phyloP scores from a whole-genome alignment of 2,113 vertebrate species.

The Microcebus tavaratra region DNA sequence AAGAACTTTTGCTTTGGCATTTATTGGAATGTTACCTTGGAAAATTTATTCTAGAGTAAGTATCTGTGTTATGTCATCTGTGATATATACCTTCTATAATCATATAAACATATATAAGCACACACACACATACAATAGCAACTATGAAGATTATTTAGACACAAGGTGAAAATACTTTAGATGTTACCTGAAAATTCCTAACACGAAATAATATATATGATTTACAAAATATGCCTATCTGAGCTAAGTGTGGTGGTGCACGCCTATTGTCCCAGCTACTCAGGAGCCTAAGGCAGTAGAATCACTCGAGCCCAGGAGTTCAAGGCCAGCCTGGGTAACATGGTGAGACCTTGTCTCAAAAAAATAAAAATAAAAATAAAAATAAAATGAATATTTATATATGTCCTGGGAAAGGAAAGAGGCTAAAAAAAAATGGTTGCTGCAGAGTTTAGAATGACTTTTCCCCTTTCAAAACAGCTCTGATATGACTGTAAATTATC shows the following conservation, averaged over 20 bases:
- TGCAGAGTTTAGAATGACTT: neutral
- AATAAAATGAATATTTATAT: neutral
- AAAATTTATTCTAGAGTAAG: neutral
- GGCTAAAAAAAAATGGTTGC: neutral
- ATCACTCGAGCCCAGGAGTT: neutral
- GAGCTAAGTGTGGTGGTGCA: neutral
- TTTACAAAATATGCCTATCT: neutral
- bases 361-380: no score
- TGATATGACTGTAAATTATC: neutral
- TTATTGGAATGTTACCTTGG: neutral
- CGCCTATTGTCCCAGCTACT: neutral
- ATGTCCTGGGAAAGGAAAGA: neutral
- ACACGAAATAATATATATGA: neutral
- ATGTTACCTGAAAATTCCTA: neutral
- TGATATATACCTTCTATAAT: neutral
- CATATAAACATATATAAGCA: neutral
- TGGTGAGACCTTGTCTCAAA: neutral
- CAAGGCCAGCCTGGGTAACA: neutral
- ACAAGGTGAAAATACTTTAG: neutral
- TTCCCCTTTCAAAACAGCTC: neutral
- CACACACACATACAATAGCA: neutral
- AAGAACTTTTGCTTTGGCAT: neutral
- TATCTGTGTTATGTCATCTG: neutral
- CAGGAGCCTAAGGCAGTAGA: neutral
- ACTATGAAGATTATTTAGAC: neutral